Base-by-base conservation (phyloP, 2,797 vertebrate genomes). In the Peromyscus attwateri region DNA sequence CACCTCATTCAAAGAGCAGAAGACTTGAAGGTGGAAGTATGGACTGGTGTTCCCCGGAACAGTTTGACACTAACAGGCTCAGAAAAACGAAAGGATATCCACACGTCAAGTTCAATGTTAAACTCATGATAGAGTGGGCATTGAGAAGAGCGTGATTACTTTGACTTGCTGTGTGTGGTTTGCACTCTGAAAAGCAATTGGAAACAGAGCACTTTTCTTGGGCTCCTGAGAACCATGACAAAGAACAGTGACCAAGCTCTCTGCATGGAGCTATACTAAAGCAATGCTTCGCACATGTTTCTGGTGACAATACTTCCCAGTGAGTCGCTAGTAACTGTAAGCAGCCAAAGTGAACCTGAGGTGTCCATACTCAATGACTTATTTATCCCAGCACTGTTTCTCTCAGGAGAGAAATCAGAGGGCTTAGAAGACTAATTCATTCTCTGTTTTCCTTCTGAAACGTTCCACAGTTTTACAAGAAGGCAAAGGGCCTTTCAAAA, bases 161-260 rank as follows among this genome's bases (percentile, higher is more conserved):
- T 49, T 49, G 77, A 55, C 81, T 73, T 87, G 83, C 60, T 17
- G 83, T 46, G 1, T 92, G 87, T 60, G 46, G 91, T 52, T 90
- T 93, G 4, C 62, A 31, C 14, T 96, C 88, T 87, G 82, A 55
- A 89, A 93, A 94, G 87, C 82, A 77, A 37, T 3, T n/a, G 8
- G 19, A 79, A 46, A 29, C 46, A 34, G 40, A 82, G 23, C 64
- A n/a, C 21, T 64, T 95, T 89, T 31, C 29, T 66, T 7, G 52
- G 81, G 62, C 23, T 84, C 92, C 49, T 14, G 40, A 94, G 43
- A 92, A 12, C 17, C 57, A 16, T 68, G 66, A 66, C 60, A 71
- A 62, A 55, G 73, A 49, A 57, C 43, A 34, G 52, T 62, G 49
- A 70, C 29, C 31, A 43, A 10, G 27, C 4, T 6, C 3, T n/a